Evolutionary conservation across 1,140 invertebrate genomes (phyloP), one percentile per base, ranked within the genome.

Genomic region (Stegodyphus dumicola): DNA sequence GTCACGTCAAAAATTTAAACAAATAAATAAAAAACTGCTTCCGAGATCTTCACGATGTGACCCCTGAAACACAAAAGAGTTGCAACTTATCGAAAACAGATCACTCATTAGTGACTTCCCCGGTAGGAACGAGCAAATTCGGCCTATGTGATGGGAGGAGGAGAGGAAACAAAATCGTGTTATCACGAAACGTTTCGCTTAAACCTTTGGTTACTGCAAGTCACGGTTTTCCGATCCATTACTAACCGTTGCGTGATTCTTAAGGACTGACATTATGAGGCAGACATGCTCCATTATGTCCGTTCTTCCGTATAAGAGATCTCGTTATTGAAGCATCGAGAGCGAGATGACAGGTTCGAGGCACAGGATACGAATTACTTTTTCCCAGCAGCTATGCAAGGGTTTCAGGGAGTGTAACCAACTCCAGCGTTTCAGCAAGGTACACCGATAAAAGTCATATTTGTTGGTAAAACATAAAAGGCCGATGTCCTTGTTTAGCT

Each of bases 1-100:
- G 78, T 81, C 78, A 81, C 69, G 78, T 67, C 33, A 33, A 33
- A 33, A 33, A 1, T 33, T 33, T n/a, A n/a, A n/a, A n/a, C n/a
- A 33, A 33, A 33, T 33, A 33, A 33, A 33, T 81, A 52, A 48
- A 60, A 56, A 81, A 71, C 67, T n/a, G 78, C 78, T 81, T 73
- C 78, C 17, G 52, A 81, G 54, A 81, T 7, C 66, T n/a, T 81
- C 78, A 81, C 69, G 78, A 81, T 81, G 48, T 81, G 78, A 81
- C 78, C 78, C 69, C 6, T 56, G 9, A 5, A 15, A 9, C 17
- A 54, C 15, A 49, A 73, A 80, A 73, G 69, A 80, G 78, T 64
- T 71, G 48, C 33, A 15, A 79, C 77, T 79, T 79, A 79, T 79
- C 69, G 78, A 71, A 69, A 81, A 51, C 67, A 54, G 70, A 81